Percentiles rank a stretch among this genome's conserved stretches.
These are phyloP conservation scores for Oxyruncus cristatus DNA, from an alignment of 2,113 vertebrate genomes.

Conservation along the genomic window DNA sequence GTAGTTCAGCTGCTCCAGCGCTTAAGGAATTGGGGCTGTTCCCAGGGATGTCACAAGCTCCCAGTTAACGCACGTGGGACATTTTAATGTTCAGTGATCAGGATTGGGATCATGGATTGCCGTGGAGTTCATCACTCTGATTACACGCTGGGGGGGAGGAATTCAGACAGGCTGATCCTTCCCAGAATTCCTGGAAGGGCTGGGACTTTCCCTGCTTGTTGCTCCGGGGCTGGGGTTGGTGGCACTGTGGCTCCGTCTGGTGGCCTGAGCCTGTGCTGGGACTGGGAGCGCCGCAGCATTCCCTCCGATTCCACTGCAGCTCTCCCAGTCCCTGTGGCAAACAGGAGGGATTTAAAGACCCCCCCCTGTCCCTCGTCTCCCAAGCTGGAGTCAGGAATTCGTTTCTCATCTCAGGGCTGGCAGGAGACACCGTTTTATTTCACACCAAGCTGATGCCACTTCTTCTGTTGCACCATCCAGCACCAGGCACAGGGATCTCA, in stretches of 20 bases:
- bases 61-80: fast-evolving
- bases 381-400: neutral
- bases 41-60: neutral
- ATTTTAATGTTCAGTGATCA: neutral
- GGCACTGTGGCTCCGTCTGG: neutral
- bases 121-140: fast-evolving
- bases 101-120: fast-evolving
- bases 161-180: fast-evolving
- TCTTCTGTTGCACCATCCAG: neutral
- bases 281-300: fast-evolving
- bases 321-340: no score
- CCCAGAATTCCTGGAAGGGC: neutral
- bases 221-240: neutral
- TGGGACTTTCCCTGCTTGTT: fast-evolving
- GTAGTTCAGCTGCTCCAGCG: fast-evolving
- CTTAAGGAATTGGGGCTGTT: neutral
- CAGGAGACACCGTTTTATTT: neutral
- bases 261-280: neutral
- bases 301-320: fast-evolving
- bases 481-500: neutral
- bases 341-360: fast-evolving
- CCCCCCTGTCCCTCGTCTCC: neutral
- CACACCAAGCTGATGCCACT: fast-evolving
- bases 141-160: fast-evolving
- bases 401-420: neutral